These are phyloP conservation scores for Paracentrotus lividus DNA, from an alignment of 53 echinoderm and acorn worm species.

Conservation along the genomic window DNA sequence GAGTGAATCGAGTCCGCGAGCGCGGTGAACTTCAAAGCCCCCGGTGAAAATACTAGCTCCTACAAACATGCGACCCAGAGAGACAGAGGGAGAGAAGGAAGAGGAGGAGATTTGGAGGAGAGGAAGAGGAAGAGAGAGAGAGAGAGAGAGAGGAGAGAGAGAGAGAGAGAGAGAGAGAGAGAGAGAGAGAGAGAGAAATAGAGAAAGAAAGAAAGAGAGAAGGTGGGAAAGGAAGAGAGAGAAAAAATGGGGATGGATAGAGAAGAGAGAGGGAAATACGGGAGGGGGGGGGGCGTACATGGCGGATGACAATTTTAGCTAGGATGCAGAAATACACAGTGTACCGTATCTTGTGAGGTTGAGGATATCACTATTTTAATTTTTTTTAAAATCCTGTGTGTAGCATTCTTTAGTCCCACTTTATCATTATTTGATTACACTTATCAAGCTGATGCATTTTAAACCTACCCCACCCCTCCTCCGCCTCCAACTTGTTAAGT, in stretches of 20 bases:
- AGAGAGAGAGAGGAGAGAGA: background rate
- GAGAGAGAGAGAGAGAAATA: background rate
- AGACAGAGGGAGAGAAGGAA: background rate
- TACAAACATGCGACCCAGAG: conserved; percentile 29
- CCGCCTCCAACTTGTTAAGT: background rate
- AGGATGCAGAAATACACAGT: background rate
- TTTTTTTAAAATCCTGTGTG: too few relatives aligned
- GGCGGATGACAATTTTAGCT: background rate
- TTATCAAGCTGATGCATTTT: background rate
- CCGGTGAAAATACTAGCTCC: conserved; percentile 47
- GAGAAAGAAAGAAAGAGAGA: background rate
- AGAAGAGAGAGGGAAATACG: background rate
- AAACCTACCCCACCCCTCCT: background rate
- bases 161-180: background rate
- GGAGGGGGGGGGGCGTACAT: background rate
- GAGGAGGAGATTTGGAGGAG: background rate
- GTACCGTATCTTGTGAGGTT: background rate
- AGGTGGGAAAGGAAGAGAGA: background rate
- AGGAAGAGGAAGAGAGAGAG: background rate
- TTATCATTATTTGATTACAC: too few relatives aligned
- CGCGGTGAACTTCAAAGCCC: conserved; percentile 70
- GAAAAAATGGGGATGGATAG: background rate
- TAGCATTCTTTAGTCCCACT: background rate
- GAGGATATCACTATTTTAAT: background rate
- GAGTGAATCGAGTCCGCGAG: conserved; percentile 56